Conservation (phyloP, 1,140 invertebrate species). For the Atta colombica region DNA sequence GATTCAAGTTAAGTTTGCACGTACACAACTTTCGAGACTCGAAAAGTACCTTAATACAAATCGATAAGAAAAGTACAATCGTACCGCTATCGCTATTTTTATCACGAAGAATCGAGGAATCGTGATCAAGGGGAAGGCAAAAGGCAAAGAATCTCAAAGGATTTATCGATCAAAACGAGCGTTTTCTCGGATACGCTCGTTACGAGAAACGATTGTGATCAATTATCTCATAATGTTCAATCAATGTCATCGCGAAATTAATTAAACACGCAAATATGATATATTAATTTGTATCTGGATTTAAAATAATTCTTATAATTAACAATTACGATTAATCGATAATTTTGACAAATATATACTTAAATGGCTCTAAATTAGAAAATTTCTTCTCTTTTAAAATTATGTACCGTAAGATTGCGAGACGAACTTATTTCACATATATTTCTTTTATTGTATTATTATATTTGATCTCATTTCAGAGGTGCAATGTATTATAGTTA, state of each 20-base stretch:
- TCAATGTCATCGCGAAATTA: constrained; percentile 26
- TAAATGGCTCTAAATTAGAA: background rate
- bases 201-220: constrained; percentile 18
- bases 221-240: background rate
- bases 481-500: background rate
- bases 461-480: background rate
- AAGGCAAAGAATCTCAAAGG: constrained; percentile 1
- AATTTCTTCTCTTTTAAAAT: background rate
- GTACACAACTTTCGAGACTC: constrained; percentile 22
- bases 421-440: background rate
- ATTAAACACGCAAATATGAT: constrained; percentile 40
- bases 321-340: background rate
- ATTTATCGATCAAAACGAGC: constrained; percentile 43
- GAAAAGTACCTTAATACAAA: constrained; percentile 10
- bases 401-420: too few relatives aligned
- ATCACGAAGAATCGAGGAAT: constrained; percentile 13
- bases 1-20: constrained; percentile 5
- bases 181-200: constrained; percentile 11
- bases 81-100: background rate
- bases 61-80: constrained; percentile 34
- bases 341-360: background rate
- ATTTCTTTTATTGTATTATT: background rate
- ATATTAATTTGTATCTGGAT: constrained; percentile 12
- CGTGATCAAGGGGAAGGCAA: constrained; percentile 16
- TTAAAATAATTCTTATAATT: constrained; percentile 4